These are phyloP conservation scores for Eidolon helvum DNA, from an alignment of 2,113 vertebrate species.

Conservation along the genomic window DNA sequence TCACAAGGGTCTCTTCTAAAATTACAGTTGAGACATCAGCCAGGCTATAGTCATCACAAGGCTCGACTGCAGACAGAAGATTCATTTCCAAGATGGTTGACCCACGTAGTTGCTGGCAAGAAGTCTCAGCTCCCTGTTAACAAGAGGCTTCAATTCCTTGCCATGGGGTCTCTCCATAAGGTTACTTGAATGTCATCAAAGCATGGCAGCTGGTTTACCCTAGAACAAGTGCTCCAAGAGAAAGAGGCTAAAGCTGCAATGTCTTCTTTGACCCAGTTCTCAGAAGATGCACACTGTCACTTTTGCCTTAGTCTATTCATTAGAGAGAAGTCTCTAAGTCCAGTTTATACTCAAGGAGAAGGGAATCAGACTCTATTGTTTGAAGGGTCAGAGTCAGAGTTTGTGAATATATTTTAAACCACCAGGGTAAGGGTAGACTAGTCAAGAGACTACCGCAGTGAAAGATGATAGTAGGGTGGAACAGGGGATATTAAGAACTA, in stretches of 20 bases:
- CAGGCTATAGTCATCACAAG: background rate
- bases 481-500: background rate
- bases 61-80: background rate
- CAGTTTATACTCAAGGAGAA: background rate
- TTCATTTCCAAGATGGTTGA: background rate
- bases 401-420: background rate
- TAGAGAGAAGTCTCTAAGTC: background rate
- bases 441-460: background rate
- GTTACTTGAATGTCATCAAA: background rate
- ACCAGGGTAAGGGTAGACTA: background rate
- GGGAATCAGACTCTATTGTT: background rate
- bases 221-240: background rate
- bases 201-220: background rate
- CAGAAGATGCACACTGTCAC: background rate
- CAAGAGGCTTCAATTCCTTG: background rate
- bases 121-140: background rate
- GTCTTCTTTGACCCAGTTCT: background rate
- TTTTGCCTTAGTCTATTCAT: background rate
- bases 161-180: background rate
- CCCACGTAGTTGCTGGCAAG: background rate
- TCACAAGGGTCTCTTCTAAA: background rate
- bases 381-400: background rate
- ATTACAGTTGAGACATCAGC: background rate
- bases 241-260: background rate
- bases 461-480: background rate